These are phyloP conservation scores for Mobula hypostoma DNA, from an alignment of 2,113 vertebrate species.

Conservation along the genomic window DNA sequence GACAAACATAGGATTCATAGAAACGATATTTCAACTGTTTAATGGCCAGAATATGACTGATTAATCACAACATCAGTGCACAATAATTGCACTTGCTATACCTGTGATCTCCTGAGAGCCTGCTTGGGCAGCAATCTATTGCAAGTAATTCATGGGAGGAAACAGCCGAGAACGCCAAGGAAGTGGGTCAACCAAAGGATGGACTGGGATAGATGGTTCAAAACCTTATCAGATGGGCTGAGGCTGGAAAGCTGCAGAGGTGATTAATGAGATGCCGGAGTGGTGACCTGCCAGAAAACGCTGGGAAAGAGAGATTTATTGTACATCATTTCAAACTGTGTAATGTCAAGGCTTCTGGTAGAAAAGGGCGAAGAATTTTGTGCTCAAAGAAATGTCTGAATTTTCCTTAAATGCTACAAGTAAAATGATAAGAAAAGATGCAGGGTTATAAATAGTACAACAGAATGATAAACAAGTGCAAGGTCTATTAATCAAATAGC, in stretches of 20 bases:
- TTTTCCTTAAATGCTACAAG: not conserved
- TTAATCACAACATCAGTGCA: slow-evolving; percentile 2
- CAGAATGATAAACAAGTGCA: not conserved
- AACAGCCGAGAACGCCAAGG: slow-evolving; percentile 4
- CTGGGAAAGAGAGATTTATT: slow-evolving; percentile 7
- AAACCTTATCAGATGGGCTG: slow-evolving; percentile 27
- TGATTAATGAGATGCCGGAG: slow-evolving; percentile 23
- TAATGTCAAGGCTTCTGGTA: not conserved
- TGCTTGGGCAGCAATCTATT: slow-evolving; percentile 5
- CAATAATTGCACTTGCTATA: not conserved
- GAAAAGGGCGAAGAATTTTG: not conserved
- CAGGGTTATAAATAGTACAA: not conserved
- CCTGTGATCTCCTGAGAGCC: not conserved
- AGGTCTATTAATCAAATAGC: slow-evolving; percentile 4
- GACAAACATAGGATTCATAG: not conserved
- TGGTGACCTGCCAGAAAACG: slow-evolving; percentile 19
- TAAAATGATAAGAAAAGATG: not conserved
- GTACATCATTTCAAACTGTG: slow-evolving; percentile 5
- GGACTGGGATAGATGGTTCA: slow-evolving; percentile 26
- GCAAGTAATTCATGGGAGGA: slow-evolving; percentile 23
- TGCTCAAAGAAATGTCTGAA: not conserved
- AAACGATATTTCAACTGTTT: not conserved
- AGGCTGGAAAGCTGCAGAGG: not conserved
- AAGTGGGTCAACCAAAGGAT: slow-evolving; percentile 17
- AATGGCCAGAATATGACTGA: not conserved